Evolutionary conservation across 2,797 vertebrate genomes (phyloP), one percentile per base, ranked within the genome.

Genomic region (Dipus sagitta): DNA sequence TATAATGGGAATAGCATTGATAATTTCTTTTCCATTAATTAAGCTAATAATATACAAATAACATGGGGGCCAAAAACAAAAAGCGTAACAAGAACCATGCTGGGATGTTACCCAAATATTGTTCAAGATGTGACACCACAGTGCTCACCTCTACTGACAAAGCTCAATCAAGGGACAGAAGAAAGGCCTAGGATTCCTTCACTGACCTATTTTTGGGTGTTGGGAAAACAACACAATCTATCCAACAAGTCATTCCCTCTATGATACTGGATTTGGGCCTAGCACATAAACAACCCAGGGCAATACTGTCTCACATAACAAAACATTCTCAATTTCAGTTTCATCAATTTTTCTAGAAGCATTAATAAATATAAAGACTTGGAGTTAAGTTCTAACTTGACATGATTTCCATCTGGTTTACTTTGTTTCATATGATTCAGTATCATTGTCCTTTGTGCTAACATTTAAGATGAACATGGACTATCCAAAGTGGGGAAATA

Each of bases 401-500:
- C 14, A 21, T 71, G 6, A 62, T 42, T 34, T 71, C 58, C 38
- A 32, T 54, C 54, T 52, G 26, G 8, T 74, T 91, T 47, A 11
- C 30, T 74, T 70, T 82, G n/a, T 60, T 93, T 86, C 64, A 23
- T 21, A 32, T 0, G 68, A 9, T 1, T 85, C 68, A 54, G 21
- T 6, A 7, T 84, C 5, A 28, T 18, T 20, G 1, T 17, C 58
- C 0, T 18, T 6, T 65, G 7, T 3, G 21, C 1, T 30, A n/a
- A 58, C 13, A 17, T 1, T 58, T 34, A 86, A 74, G 14, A 65
- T 80, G 18, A 72, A 17, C 1, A 23, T 84, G 62, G 5, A 18
- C 47, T 18, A 6, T 52, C 2, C 10, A 77, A 20, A 77, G 9
- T 52, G 6, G 13, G 90, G 30, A 32, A 64, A 86, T 2, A 3